phyloP scores from a whole-genome alignment of 2,888 invertebrate genomes.

The Schizaphis graminum region DNA sequence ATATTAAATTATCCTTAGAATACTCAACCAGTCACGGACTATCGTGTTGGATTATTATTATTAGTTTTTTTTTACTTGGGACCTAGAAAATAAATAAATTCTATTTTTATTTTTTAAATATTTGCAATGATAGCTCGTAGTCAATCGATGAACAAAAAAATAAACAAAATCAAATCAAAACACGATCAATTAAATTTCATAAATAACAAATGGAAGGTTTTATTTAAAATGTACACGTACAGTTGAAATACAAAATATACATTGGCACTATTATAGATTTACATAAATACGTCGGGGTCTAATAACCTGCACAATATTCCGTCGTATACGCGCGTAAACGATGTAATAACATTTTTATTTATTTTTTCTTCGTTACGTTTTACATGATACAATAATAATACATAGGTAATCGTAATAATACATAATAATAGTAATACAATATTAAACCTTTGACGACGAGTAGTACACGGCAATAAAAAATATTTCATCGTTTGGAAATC shows the following conservation, averaged over 20 bases:
- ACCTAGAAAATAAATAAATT: background rate
- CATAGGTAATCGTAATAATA: background rate
- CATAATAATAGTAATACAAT: background rate
- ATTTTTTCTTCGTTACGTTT: background rate
- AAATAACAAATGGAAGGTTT: constrained; percentile 58
- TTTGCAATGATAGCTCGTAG: background rate
- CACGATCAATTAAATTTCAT: background rate
- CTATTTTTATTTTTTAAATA: background rate
- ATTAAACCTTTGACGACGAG: background rate
- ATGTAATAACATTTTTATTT: background rate
- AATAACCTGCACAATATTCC: constrained; percentile 1
- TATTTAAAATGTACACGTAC: constrained; percentile 44
- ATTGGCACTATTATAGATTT: constrained; percentile 55
- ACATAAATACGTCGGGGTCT: constrained; percentile 8
- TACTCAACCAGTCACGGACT: background rate
- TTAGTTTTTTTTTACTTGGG: background rate
- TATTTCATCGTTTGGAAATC: background rate
- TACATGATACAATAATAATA: constrained; percentile 6
- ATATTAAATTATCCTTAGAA: too few relatives aligned
- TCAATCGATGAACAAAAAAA: background rate
- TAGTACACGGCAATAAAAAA: background rate
- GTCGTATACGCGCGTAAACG: background rate
- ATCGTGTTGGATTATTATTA: background rate
- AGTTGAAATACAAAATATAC: constrained; percentile 53
- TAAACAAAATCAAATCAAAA: background rate